Evolutionary conservation across 2,113 vertebrate genomes (phyloP), one percentile per base, ranked within the genome.

Genomic region (Gambusia holbrooki): DNA sequence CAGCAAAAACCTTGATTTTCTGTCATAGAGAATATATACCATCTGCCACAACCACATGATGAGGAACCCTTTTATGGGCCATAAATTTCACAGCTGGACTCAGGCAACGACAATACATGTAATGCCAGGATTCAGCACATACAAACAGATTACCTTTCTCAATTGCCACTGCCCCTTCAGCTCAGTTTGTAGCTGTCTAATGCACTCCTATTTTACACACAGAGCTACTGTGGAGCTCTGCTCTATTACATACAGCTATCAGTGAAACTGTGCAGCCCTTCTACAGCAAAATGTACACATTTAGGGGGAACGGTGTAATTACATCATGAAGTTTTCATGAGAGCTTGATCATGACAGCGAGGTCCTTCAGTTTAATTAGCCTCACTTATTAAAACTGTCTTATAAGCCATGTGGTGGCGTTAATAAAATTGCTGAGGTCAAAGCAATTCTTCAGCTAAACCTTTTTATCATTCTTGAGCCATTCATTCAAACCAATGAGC

Each of bases 321-420:
- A 79, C 73, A 45, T 11, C 64, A 8, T 71, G 83, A 66, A 62
- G 63, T 79, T 70, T 79, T 86, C 79, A 79, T 25, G 66, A 27
- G 61, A 14, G 62, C 71, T 84, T 82, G 4, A 45, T 71, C 73
- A 62, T 77, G 84, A 89, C 88, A 83, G 63, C 15, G 51, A 83
- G 77, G 88, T 84, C 76, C 73, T 83, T 64, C 37, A 29, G 66
- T 83, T 73, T 83, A 89, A 91, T 92, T 73, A 79, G 71, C 62
- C 81, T 17, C 85, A 85, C 80, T 90, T 92, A 90, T 91, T 89
- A 88, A 89, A 92, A 79, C 68, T 84, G 85, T 84, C 84, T 80
- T 80, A 60, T 88, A 82, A 87, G 77, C 60, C 83, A 79, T 62
- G 74, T 1, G 51, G 71, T 78, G 35, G 80, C 35, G 75, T 84